Base-by-base conservation (phyloP, 2,888 invertebrate genomes). In the Andricus quercusramuli region DNA sequence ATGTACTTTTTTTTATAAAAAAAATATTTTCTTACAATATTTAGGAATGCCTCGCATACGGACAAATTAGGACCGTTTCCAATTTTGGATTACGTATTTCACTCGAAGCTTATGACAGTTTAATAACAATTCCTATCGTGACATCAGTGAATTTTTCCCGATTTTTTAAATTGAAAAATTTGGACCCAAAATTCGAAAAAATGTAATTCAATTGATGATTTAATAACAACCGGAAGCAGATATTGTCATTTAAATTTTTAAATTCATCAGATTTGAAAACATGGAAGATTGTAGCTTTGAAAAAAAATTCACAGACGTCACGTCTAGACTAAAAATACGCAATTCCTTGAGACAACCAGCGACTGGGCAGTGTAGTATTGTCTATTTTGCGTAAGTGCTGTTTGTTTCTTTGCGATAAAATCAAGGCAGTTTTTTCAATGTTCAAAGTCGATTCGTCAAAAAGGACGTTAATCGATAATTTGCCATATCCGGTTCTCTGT, bases 351-450 rank as follows among this genome's bases (percentile, higher is more conserved):
- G 47, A 51, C 47, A 70, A 47, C 22, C 47, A 47, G 20, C 22
- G 47, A 15, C 70, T 29, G 29, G 17, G 29, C 17, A 70, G 32
- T 32, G 56, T 56, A 37, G n/a, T 74, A 74, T 74, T 74, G 32
- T 74, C n/a, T 74, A 74, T 74, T 74, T 56, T 74, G 74, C 56
- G 13, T n/a, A 51, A 74, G 11, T 74, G 20, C 29, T 56, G 2
- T 20, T 74, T 37, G 20, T 56, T 74, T 74, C 11, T 70, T 74
- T 74, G 51, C 20, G 56, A 74, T 74, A 29, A 70, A 70, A 74
- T 74, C 74, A 56, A 74, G 56, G 32, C 56, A 56, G 32, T 74
- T 68, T 25, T 74, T 51, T 32, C 32, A 74, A 74, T 70, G 29
- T 70, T 47, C 51, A 70, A 70, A 70, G 17, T 56, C 32, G 51